Evolutionary conservation across 2,797 vertebrate species (phyloP).

Genomic region (Parambassis ranga): DNA sequence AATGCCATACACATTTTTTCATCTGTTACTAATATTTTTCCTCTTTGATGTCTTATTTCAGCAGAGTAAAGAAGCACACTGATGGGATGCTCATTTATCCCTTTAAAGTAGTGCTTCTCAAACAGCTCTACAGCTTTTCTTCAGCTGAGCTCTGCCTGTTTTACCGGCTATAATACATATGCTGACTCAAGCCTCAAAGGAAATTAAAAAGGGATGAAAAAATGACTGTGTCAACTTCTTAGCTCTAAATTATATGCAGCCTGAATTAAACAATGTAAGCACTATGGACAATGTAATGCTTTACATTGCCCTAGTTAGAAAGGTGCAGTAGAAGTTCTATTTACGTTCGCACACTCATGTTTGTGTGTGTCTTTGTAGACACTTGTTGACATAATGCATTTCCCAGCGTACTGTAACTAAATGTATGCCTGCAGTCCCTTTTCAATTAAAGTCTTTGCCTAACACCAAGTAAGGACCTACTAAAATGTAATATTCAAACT

Average conservation of each 20-base stretch:
- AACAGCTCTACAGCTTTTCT: slow-evolving; percentile 7
- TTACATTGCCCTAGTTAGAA: slow-evolving; percentile 18
- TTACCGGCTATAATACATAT: slow-evolving; percentile 30
- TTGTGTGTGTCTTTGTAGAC: no score
- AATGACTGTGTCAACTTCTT: slow-evolving; percentile 17
- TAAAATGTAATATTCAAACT: not conserved
- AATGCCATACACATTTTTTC: slow-evolving; percentile 2
- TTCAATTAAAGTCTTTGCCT: no score
- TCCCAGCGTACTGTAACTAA: no score
- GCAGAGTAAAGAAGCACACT: slow-evolving; percentile 4
- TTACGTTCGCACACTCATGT: no score
- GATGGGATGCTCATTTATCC: slow-evolving; percentile 26
- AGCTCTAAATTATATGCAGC: slow-evolving; percentile 18
- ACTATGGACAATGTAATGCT: slow-evolving; percentile 30
- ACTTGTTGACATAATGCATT: not conserved
- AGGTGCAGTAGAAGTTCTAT: slow-evolving; percentile 11
- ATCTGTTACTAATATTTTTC: slow-evolving; percentile 7
- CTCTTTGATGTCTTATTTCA: slow-evolving; percentile 27
- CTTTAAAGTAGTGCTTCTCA: slow-evolving; percentile 4
- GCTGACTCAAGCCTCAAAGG: slow-evolving; percentile 43
- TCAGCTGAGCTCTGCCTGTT: slow-evolving; percentile 17
- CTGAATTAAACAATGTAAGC: slow-evolving; percentile 15
- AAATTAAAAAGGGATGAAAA: slow-evolving; percentile 40
- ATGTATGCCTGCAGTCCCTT: no score
- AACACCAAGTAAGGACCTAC: not conserved